These are phyloP conservation scores for Thalassaphorura encarpata DNA, from an alignment of 1,140 invertebrate genomes.

Conservation along the genomic window DNA sequence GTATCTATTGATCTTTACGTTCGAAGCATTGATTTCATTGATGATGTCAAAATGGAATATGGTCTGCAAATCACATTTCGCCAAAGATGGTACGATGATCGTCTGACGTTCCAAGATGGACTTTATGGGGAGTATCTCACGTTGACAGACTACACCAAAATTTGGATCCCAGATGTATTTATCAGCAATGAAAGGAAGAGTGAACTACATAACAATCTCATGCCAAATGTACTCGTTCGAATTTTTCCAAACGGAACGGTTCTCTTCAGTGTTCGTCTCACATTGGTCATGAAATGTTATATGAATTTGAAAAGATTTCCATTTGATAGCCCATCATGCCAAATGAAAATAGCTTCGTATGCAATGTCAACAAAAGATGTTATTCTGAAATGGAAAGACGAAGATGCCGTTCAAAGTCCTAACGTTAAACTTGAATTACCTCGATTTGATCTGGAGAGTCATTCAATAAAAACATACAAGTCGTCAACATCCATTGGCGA, in stretches of 20 bases:
- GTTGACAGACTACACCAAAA: conserved; percentile 34
- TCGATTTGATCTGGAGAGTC: background rate
- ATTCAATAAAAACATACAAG: background rate
- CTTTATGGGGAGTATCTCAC: conserved; percentile 43
- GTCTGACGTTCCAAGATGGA: background rate
- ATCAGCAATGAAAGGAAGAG: conserved; percentile 45
- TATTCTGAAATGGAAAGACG: conserved; percentile 45
- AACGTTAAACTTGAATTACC: conserved; percentile 38
- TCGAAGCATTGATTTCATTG: conserved; percentile 1
- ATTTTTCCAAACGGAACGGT: conserved; percentile 43
- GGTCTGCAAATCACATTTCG: conserved; percentile 9
- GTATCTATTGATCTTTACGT: conserved; percentile 78
- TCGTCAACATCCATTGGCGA: conserved; percentile 33
- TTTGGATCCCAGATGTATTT: conserved; percentile 46
- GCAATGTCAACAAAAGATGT: conserved; percentile 37
- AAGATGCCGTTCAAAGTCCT: background rate
- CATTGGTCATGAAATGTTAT: conserved; percentile 41
- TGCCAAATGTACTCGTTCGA: conserved; percentile 38
- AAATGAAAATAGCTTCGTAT: conserved; percentile 41
- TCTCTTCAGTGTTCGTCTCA: conserved; percentile 40
- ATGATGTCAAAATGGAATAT: conserved; percentile 8
- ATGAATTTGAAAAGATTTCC: conserved; percentile 44
- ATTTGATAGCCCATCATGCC: conserved; percentile 41
- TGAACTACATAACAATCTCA: conserved; percentile 42
- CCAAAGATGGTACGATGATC: conserved; percentile 12